These are phyloP conservation scores for Stegophylla sp. DNA, from an alignment of 2,888 invertebrate genomes.

Conservation along the genomic window DNA sequence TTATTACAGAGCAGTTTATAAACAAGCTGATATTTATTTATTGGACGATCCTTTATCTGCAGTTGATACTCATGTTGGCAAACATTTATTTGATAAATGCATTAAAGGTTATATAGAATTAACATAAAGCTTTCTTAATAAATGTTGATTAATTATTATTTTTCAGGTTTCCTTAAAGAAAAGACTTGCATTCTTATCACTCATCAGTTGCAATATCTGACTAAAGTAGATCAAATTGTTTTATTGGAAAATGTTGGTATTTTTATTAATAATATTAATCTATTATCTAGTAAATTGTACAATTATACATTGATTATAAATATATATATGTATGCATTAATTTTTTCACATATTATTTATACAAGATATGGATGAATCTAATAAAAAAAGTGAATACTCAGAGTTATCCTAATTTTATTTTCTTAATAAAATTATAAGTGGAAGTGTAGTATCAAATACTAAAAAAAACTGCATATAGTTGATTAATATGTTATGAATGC, in stretches of 20 bases:
- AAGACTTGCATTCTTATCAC: slow-evolving; percentile 81
- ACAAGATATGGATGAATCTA: no score
- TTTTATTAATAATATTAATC: not conserved
- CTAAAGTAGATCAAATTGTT: slow-evolving; percentile 71
- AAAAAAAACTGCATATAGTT: no score
- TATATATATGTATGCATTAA: no score
- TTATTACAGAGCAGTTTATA: slow-evolving; percentile 67
- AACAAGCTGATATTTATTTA: slow-evolving; percentile 69
- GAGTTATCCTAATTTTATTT: no score
- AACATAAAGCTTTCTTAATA: not conserved
- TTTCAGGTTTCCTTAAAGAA: slow-evolving; percentile 68
- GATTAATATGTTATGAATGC: not conserved
- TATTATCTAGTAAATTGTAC: no score
- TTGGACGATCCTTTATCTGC: slow-evolving; percentile 70
- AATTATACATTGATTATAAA: no score
- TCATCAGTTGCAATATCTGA: slow-evolving; percentile 83
- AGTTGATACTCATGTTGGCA: slow-evolving; percentile 68
- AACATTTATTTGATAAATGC: slow-evolving; percentile 69
- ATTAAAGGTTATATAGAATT: slow-evolving; percentile 63
- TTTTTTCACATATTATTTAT: no score
- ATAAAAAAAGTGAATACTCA: no score
- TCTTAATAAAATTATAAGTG: no score
- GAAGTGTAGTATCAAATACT: no score
- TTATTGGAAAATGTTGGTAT: slow-evolving; percentile 66
- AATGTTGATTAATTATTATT: slow-evolving; percentile 63